Evolutionary conservation across 2,797 vertebrate genomes (phyloP).

Genomic region (Acanthopagrus latus): DNA sequence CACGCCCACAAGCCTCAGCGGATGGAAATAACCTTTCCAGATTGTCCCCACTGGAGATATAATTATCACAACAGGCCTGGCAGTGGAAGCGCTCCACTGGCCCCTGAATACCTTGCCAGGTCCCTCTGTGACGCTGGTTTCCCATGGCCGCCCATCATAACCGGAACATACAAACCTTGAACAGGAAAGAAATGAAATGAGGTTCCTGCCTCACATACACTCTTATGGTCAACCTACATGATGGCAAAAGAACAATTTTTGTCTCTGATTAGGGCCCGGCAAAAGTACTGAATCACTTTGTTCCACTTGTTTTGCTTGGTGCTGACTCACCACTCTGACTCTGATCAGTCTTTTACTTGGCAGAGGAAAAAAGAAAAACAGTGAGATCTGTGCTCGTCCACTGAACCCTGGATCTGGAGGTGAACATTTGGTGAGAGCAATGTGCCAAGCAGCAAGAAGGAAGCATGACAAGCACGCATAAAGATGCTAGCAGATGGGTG

Average conservation of each 20-base stretch:
- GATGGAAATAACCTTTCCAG: conserved; percentile 79
- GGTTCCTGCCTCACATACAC: conserved; percentile 11
- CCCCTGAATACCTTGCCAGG: conserved; percentile 54
- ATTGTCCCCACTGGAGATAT: conserved; percentile 72
- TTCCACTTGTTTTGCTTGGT: conserved; percentile 23
- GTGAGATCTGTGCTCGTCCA: neutral
- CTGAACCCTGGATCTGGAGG: neutral
- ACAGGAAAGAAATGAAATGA: conserved; percentile 43
- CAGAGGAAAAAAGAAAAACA: conserved; percentile 1
- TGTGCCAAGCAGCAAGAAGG: neutral
- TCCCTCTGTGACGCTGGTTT: conserved; percentile 54
- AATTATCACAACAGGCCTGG: conserved; percentile 70
- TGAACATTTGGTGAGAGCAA: conserved; percentile 16
- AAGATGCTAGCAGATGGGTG: conserved; percentile 6
- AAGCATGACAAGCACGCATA: conserved; percentile 14
- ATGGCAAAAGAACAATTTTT: conserved; percentile 36
- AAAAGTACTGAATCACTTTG: conserved; percentile 19
- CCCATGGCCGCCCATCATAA: conserved; percentile 48
- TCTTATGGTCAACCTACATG: conserved; percentile 1
- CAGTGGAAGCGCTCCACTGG: conserved; percentile 65
- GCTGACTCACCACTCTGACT: conserved; percentile 10
- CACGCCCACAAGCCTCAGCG: conserved; percentile 59
- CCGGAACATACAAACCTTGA: conserved; percentile 44
- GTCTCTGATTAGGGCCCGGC: conserved; percentile 38
- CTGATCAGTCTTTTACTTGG: conserved; percentile 6